A percentile compares a stretch with the other conserved stretches of the same genome.
Conservation (phyloP, 2,797 vertebrate genomes). For the Eospalax fontanierii region DNA sequence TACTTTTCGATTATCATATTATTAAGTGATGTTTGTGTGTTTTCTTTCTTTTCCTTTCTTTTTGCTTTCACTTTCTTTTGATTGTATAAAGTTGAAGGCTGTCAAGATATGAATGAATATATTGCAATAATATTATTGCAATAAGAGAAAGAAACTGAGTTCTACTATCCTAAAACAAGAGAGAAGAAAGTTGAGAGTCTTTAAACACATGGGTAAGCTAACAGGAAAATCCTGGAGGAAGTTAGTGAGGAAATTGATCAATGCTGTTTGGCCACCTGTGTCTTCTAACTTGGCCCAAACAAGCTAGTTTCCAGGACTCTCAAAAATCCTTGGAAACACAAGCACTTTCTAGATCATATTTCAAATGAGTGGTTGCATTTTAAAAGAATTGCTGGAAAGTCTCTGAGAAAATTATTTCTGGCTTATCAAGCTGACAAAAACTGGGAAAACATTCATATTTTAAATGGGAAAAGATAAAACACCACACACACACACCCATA, state of each 20-base stretch:
- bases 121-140: not conserved
- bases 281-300: not conserved
- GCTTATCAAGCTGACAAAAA: not conserved
- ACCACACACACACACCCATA: no score
- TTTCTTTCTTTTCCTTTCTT: not conserved
- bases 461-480: not conserved
- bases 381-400: not conserved
- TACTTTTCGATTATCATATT: not conserved
- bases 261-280: not conserved
- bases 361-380: not conserved
- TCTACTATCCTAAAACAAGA: not conserved
- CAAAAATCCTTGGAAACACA: not conserved
- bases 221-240: not conserved
- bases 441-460: not conserved
- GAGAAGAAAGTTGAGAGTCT: not conserved
- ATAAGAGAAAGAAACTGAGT: not conserved
- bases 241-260: not conserved
- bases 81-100: not conserved
- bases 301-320: not conserved
- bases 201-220: not conserved
- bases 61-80: not conserved
- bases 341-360: not conserved
- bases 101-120: not conserved
- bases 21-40: not conserved
- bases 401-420: not conserved